Percentiles rank a stretch among this genome's conserved stretches.
Evolutionary conservation across 1,140 invertebrate genomes (phyloP).

Genomic region (Trachymyrmex cornetzi): DNA sequence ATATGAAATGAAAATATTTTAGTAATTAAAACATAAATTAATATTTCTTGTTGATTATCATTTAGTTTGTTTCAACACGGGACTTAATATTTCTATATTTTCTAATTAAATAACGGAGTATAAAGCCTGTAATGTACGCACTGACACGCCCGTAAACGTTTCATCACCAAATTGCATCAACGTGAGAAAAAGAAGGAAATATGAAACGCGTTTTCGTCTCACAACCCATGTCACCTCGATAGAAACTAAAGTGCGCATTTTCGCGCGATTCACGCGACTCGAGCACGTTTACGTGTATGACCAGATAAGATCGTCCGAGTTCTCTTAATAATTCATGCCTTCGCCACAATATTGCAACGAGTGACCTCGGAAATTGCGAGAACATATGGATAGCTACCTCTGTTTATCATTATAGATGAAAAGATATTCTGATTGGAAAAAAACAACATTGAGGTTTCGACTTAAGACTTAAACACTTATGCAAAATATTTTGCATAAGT

Average conservation of each 20-base stretch:
- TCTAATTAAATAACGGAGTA: neutral
- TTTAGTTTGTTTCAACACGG: neutral
- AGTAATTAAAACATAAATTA: neutral
- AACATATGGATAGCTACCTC: neutral
- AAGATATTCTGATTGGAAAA: constrained; percentile 12
- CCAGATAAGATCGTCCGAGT: constrained; percentile 63
- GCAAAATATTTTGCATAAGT: neutral
- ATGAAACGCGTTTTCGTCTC: neutral
- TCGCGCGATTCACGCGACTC: constrained; percentile 51
- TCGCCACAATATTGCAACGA: constrained; percentile 35
- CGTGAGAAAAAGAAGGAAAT: neutral
- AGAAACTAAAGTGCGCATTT: constrained; percentile 33
- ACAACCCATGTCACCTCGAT: neutral
- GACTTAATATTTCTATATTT: neutral
- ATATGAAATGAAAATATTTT: neutral
- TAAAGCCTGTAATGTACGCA: neutral
- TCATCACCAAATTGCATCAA: neutral
- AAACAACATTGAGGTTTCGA: constrained; percentile 5
- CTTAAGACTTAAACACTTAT: neutral
- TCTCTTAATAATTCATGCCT: constrained; percentile 50
- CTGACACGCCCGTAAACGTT: neutral
- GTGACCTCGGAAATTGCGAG: constrained; percentile 45
- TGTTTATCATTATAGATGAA: constrained; percentile 24
- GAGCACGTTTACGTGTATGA: constrained; percentile 37
- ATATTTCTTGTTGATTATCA: neutral